Conservation (phyloP, 1,140 invertebrate species). For the Copidosoma floridanum region DNA sequence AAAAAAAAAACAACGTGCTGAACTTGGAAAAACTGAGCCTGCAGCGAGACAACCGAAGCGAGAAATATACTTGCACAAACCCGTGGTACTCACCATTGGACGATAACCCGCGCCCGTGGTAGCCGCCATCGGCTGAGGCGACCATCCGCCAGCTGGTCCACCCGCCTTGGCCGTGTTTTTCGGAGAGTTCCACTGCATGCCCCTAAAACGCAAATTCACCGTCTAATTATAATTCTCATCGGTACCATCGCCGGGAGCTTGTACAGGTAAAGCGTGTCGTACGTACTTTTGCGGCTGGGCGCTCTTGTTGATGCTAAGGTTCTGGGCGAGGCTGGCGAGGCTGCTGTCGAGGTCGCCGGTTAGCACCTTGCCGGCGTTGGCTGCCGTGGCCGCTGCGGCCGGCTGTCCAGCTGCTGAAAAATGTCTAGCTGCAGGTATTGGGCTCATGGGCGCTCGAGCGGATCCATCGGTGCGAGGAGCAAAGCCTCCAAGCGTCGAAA, state of each 20-base stretch:
- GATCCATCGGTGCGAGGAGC: slow-evolving; percentile 74
- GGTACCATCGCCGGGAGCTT: too few relatives aligned
- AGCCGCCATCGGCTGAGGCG: slow-evolving; percentile 80
- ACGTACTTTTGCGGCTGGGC: slow-evolving; percentile 72
- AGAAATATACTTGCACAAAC: too few relatives aligned
- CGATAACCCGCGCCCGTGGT: slow-evolving; percentile 81
- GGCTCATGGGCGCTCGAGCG: slow-evolving; percentile 63
- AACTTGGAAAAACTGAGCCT: slow-evolving; percentile 8
- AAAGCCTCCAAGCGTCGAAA: slow-evolving; percentile 60
- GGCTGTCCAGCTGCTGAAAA: slow-evolving; percentile 53
- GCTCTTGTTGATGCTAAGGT: slow-evolving; percentile 86
- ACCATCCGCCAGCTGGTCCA: slow-evolving; percentile 68
- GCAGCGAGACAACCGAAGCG: too few relatives aligned
- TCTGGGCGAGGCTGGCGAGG: slow-evolving; percentile 85
- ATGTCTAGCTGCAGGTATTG: slow-evolving; percentile 39
- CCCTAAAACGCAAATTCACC: too few relatives aligned
- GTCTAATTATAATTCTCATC: too few relatives aligned
- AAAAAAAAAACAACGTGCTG: slow-evolving; percentile 28
- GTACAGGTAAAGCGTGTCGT: too few relatives aligned
- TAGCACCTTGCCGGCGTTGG: slow-evolving; percentile 69
- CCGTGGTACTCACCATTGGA: slow-evolving; percentile 82
- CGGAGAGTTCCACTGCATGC: slow-evolving; percentile 83
- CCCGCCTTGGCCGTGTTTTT: slow-evolving; percentile 78
- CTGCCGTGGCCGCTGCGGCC: slow-evolving; percentile 39
- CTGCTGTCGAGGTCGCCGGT: slow-evolving; percentile 91